Evolutionary conservation across 2,113 vertebrate genomes (phyloP).

Genomic region (Aegotheles bennettii): DNA sequence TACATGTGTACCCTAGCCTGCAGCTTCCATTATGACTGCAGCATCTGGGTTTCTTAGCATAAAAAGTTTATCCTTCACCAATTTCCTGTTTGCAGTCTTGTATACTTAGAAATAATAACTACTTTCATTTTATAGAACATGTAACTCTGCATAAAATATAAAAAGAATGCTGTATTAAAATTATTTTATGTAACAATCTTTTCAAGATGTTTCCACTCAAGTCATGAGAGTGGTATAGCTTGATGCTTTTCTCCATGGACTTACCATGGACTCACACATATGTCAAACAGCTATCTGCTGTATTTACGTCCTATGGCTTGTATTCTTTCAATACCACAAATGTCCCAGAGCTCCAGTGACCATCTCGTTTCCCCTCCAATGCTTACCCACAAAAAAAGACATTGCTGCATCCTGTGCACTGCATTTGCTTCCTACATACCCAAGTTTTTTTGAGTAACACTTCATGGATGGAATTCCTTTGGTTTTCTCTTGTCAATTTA

Average conservation of each 20-base stretch:
- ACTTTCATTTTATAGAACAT: background rate
- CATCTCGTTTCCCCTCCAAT: background rate
- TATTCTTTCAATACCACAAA: background rate
- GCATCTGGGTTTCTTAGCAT: background rate
- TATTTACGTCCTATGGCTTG: background rate
- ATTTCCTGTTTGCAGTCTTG: background rate
- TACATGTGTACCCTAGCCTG: background rate
- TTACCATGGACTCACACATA: background rate
- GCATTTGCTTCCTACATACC: background rate
- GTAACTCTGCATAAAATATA: background rate
- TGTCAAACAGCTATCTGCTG: background rate
- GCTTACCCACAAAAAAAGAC: background rate
- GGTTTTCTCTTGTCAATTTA: background rate
- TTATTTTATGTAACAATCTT: background rate
- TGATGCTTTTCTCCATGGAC: background rate
- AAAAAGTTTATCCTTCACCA: background rate
- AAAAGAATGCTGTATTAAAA: background rate
- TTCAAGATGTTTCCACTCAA: slow-evolving; percentile 2
- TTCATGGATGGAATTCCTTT: background rate
- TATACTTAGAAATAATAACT: background rate
- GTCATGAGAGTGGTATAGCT: background rate
- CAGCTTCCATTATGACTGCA: background rate
- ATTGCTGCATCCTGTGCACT: background rate
- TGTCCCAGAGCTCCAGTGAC: background rate
- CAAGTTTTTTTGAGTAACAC: background rate